Conservation (phyloP, 2,888 invertebrate species). For the Leptura quadrifasciata region DNA sequence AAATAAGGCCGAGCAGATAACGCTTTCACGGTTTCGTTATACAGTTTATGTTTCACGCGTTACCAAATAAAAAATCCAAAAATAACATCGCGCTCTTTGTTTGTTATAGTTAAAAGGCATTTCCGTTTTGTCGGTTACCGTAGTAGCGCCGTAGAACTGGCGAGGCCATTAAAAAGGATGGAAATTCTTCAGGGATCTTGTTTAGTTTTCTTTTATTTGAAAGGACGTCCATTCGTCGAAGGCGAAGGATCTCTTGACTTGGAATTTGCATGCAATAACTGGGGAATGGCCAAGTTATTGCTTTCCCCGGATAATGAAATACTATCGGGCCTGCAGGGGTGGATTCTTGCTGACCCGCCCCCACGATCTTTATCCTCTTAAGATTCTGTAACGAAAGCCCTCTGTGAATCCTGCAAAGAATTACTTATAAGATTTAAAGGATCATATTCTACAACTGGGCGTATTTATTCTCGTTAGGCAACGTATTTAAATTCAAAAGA, state of each 20-base stretch:
- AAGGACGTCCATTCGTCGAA: conserved; percentile 27
- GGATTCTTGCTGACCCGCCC: conserved; percentile 57
- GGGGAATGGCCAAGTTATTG: conserved; percentile 63
- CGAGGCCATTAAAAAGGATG: conserved; percentile 25
- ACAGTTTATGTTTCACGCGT: conserved; percentile 25
- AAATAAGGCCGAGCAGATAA: conserved; percentile 41
- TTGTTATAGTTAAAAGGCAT: conserved; percentile 34
- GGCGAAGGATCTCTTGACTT: conserved; percentile 56
- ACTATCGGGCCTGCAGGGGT: conserved; percentile 60
- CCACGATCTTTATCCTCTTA: conserved; percentile 45
- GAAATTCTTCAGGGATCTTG: conserved; percentile 38
- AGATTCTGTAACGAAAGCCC: conserved; percentile 46
- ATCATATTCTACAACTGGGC: conserved; percentile 48
- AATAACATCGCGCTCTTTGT: conserved; percentile 38
- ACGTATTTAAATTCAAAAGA: neutral
- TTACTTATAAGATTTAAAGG: conserved; percentile 47
- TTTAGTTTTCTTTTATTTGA: conserved; percentile 31
- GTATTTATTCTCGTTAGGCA: conserved; percentile 44
- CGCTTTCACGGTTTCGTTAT: conserved; percentile 15
- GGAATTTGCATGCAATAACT: conserved; percentile 72
- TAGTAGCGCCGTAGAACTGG: conserved; percentile 30
- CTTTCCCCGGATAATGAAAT: conserved; percentile 67
- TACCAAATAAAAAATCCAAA: conserved; percentile 39
- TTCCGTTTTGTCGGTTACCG: conserved; percentile 33
- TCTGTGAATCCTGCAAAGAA: conserved; percentile 49